Evolutionary conservation across 2,113 vertebrate species (phyloP).

Genomic region (Engraulis encrasicolus): DNA sequence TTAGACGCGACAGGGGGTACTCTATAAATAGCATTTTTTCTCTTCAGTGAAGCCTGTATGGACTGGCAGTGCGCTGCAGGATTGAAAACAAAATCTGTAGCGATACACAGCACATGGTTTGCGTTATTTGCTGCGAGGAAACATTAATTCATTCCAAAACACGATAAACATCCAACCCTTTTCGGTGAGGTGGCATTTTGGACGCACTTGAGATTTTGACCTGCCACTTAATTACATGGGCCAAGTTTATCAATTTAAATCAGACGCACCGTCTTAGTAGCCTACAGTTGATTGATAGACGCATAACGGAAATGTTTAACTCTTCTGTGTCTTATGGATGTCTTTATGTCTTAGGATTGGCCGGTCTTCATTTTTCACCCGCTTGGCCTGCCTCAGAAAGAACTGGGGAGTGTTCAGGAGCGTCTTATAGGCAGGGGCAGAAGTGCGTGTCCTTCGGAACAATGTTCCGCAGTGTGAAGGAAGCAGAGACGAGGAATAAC

Average conservation of each 20-base stretch:
- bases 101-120: not conserved
- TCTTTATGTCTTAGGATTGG: too few species aligned
- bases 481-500: not conserved
- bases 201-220: not conserved
- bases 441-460: not conserved
- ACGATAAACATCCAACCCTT: not conserved
- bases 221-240: not conserved
- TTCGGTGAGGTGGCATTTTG: not conserved
- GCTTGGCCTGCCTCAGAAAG: not conserved
- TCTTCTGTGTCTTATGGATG: not conserved
- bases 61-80: not conserved
- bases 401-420: not conserved
- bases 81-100: not conserved
- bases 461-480: not conserved
- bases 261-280: not conserved
- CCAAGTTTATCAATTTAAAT: too few species aligned
- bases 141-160: not conserved
- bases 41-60: not conserved
- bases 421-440: not conserved
- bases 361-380: not conserved
- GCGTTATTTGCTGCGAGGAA: not conserved
- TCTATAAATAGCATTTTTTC: constrained; percentile 11
- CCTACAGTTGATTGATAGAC: not conserved
- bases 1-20: constrained; percentile 33
- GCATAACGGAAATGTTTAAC: not conserved